Base-by-base conservation (phyloP, 2,888 invertebrate genomes). In the Acronicta leporina region DNA sequence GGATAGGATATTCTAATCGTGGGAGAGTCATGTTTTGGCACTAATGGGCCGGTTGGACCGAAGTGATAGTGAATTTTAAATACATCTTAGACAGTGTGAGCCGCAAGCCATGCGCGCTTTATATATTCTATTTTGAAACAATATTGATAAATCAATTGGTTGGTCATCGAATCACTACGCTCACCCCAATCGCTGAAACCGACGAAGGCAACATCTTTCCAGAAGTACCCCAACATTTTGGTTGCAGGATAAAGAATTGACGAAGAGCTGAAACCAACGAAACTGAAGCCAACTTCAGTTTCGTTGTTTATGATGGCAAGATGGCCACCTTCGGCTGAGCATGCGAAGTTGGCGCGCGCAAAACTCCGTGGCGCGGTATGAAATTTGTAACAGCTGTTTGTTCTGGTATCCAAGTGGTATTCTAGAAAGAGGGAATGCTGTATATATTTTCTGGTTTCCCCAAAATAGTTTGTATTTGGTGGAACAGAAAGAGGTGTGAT, bases 371-470 rank as follows among this genome's bases (percentile, higher is more conserved):
- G 83, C 1, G 73, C 61, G 0, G 51, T 62, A 65, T 89, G 89
- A 67, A 88, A 85, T 66, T 90, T 90, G 71, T 90, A 90, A 53
- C 90, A 90, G 20, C 73, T 85, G 1, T 82, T 78, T 0, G 89
- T 88, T 11, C 81, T 63, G 0, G 38, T 2, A 10, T 87, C 83
- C 0, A 80, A 35, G 0, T 3, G 48, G 62, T 90, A 90, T 27
- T 64, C 90, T 90, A 72, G 10, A 75, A 69, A 33, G 1, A 43
- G 4, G 33, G 0, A 33, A 15, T n/a, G n/a, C n/a, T n/a, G n/a
- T n/a, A n/a, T n/a, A n/a, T n/a, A n/a, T n/a, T n/a, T n/a, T n/a
- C n/a, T n/a, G n/a, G n/a, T n/a, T n/a, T n/a, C n/a, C n/a, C n/a
- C n/a, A n/a, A n/a, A n/a, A n/a, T n/a, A n/a, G n/a, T n/a, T n/a